Percentiles rank a stretch among this genome's conserved stretches.
phyloP scores from a whole-genome alignment of 2,113 vertebrate genomes.

The Microtus pennsylvanicus region DNA sequence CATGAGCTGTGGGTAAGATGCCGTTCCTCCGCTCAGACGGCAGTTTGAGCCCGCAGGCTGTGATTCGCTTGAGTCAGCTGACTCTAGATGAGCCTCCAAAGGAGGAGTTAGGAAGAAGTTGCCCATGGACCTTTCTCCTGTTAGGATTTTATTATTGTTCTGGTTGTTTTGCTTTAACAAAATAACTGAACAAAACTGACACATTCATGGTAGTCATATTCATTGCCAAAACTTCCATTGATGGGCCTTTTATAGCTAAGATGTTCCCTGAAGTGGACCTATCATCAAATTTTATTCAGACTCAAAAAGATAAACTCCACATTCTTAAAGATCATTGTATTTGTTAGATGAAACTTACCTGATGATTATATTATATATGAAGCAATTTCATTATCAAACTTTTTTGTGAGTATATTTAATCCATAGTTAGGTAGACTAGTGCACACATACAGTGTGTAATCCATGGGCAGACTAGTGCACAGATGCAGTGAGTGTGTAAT shows the following conservation, averaged over 20 bases:
- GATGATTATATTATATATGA: not conserved
- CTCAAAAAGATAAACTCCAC: not conserved
- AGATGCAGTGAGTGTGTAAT: no score
- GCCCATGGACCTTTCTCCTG: not conserved
- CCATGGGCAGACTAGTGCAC: no score
- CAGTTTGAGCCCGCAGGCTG: slow-evolving; percentile 44
- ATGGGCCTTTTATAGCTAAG: not conserved
- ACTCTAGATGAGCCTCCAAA: not conserved
- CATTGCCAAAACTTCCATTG: not conserved
- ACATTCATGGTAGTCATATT: not conserved
- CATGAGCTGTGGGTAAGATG: slow-evolving; percentile 13
- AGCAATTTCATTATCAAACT: not conserved
- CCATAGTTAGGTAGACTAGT: not conserved
- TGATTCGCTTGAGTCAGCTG: not conserved
- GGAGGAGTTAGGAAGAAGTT: slow-evolving; percentile 21
- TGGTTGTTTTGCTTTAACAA: slow-evolving; percentile 30
- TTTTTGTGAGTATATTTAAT: not conserved
- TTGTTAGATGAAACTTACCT: not conserved
- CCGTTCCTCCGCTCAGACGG: slow-evolving; percentile 14
- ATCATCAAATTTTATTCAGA: slow-evolving; percentile 25
- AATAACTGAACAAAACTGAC: slow-evolving; percentile 12
- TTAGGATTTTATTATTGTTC: not conserved
- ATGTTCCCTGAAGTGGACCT: not conserved
- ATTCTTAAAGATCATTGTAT: not conserved
- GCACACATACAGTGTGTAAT: not conserved